Evolutionary conservation across 2,113 vertebrate genomes (phyloP).

Genomic region (Speoplatyrhinus poulsoni): DNA sequence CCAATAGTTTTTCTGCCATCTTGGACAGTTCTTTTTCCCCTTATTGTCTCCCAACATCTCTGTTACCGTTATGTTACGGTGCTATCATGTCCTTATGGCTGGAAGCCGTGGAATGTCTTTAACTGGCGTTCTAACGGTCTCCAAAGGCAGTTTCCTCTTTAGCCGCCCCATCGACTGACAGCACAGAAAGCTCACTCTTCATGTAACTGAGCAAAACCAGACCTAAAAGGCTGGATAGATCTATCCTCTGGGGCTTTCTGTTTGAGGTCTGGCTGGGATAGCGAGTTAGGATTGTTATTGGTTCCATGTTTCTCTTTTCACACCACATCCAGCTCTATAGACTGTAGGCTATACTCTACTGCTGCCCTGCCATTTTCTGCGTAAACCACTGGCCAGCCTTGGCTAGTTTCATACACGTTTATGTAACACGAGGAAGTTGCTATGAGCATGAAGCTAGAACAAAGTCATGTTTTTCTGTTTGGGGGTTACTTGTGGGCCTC

Average conservation of each 20-base stretch:
- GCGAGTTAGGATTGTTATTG: background rate
- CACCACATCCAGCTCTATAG: conserved; percentile 5
- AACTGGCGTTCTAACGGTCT: background rate
- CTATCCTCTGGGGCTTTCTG: background rate
- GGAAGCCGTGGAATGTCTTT: conserved; percentile 3
- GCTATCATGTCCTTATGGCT: conserved; percentile 17
- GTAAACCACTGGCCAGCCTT: conserved; percentile 21
- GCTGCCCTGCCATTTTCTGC: background rate
- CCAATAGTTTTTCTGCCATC: conserved; percentile 29
- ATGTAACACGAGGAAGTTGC: conserved; percentile 21
- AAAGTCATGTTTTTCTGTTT: conserved; percentile 20
- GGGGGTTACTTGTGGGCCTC: conserved; percentile 19
- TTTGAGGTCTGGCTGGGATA: conserved; percentile 11
- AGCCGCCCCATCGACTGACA: background rate
- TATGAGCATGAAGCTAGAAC: background rate
- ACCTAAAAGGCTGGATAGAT: background rate
- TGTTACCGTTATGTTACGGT: conserved; percentile 11
- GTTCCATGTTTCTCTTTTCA: conserved; percentile 35
- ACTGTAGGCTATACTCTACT: background rate
- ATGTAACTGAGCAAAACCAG: background rate
- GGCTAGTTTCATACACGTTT: conserved; percentile 35
- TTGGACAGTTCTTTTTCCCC: conserved; percentile 18
- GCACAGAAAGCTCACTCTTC: background rate
- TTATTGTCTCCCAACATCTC: background rate
- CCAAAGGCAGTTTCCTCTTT: background rate